These are phyloP conservation scores for Polylopha cassiicola DNA, from an alignment of 2,888 invertebrate genomes.

Conservation along the genomic window DNA sequence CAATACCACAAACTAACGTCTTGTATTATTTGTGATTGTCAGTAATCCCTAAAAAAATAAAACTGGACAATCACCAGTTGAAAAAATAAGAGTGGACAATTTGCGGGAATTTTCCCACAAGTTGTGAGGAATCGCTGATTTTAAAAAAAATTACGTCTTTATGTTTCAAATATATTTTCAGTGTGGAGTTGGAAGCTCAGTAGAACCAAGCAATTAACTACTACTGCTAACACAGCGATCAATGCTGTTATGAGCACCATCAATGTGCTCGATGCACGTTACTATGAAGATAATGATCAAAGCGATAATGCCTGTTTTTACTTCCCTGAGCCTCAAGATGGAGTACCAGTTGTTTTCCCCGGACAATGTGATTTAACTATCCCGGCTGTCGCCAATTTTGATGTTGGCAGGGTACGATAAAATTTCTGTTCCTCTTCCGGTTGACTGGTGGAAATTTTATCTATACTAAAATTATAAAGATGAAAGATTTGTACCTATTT, in stretches of 20 bases:
- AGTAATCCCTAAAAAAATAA: no score
- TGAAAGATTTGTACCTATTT: no score
- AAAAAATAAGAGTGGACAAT: no score
- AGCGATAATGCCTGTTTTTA: slow-evolving; percentile 42
- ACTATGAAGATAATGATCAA: slow-evolving; percentile 35
- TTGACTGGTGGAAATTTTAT: no score
- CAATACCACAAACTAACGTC: no score
- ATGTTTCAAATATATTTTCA: slow-evolving; percentile 2
- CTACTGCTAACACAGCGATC: slow-evolving; percentile 1
- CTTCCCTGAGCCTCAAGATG: slow-evolving; percentile 37
- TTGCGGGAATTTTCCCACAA: no score
- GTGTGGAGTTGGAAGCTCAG: slow-evolving; percentile 13
- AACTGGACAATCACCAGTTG: no score
- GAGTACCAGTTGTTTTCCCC: slow-evolving; percentile 39
- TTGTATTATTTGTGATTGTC: no score
- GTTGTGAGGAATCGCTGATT: no score
- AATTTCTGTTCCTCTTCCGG: neutral
- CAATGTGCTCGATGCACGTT: slow-evolving; percentile 2
- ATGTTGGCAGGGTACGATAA: slow-evolving; percentile 27
- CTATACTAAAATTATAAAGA: no score
- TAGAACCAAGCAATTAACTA: neutral
- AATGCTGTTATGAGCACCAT: neutral
- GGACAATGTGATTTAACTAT: slow-evolving; percentile 41
- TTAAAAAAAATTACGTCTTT: neutral
- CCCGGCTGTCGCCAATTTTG: slow-evolving; percentile 31